These are phyloP conservation scores for Phengaris alcon DNA, from an alignment of 2,888 invertebrate genomes.

Conservation along the genomic window DNA sequence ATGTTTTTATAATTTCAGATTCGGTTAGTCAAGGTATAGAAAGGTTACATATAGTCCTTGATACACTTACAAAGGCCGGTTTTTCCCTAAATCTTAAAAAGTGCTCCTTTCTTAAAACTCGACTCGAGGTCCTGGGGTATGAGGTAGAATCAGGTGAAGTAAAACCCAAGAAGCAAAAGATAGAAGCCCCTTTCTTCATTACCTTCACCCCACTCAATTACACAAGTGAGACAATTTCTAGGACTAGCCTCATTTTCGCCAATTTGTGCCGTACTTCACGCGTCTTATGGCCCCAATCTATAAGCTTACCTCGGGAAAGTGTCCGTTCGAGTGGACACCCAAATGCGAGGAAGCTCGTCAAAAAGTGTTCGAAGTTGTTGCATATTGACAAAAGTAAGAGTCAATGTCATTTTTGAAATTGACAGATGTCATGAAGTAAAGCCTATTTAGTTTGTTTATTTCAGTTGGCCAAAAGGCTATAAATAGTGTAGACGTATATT, in stretches of 20 bases:
- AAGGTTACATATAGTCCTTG: slow-evolving; percentile 34
- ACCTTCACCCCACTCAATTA: slow-evolving; percentile 27
- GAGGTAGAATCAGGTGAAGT: slow-evolving; percentile 35
- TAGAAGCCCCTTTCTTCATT: slow-evolving; percentile 34
- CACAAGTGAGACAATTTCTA: slow-evolving; percentile 30
- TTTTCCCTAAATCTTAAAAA: neutral
- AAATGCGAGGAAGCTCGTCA: slow-evolving; percentile 37
- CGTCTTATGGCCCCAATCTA: slow-evolving; percentile 28
- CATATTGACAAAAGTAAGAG: no score
- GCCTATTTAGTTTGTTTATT: no score
- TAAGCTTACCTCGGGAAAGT: slow-evolving; percentile 33
- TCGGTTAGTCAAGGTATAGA: slow-evolving; percentile 25
- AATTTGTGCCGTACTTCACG: slow-evolving; percentile 25
- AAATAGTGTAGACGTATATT: no score
- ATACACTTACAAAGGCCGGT: slow-evolving; percentile 35
- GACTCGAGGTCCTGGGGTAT: slow-evolving; percentile 37
- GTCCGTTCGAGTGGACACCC: slow-evolving; percentile 36
- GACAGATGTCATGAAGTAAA: no score
- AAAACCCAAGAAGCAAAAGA: slow-evolving; percentile 39
- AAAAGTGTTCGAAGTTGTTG: slow-evolving; percentile 35
- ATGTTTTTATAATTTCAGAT: slow-evolving; percentile 38
- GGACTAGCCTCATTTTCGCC: slow-evolving; percentile 36
- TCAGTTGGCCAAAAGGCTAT: no score
- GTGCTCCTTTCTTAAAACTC: slow-evolving; percentile 31
- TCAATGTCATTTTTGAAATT: no score